Evolutionary conservation across 2,113 vertebrate species (phyloP), one percentile per base, ranked within the genome.

Genomic region (Cebidichthys violaceus): DNA sequence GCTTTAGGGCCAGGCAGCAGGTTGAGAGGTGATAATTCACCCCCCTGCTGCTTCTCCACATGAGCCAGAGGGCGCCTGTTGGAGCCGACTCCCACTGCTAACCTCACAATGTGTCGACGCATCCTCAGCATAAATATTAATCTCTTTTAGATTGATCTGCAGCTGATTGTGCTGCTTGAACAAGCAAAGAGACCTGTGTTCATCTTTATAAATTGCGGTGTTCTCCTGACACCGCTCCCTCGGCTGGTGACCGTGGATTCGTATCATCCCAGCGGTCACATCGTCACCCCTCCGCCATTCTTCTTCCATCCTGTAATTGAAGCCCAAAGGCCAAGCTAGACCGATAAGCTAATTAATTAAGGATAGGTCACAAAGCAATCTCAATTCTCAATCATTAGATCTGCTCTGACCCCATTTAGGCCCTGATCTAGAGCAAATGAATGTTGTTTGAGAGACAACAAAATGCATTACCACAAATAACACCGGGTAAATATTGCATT

Each of bases 331-430:
- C 89, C 86, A 87, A 70, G 70, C 45, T 27, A 50, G 24, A 61
- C 79, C 59, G 57, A 72, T 83, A 90, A 90, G 84, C 84, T 82
- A 83, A 92, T 92, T 92, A 77, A 90, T 92, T 86, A 86, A 76
- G 50, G 31, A 79, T 82, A 88, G 89, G 88, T 90, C 85, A 79
- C 73, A 55, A 59, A 76, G 70, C 76, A 70, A n/a, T n/a, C n/a
- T n/a, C n/a, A n/a, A 80, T 83, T 77, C 61, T 70, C 66, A 20
- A 43, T 85, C 75, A 79, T 89, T 86, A 57, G 84, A 88, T 84
- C 75, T 60, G 41, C 76, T 70, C 77, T 89, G 82, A 86, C 75
- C 79, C 65, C 50, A 78, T 81, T 89, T 71, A 43, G 37, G 11
- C 27, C 15, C 33, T 76, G 62, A 87, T 88, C 37, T 74, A 52